Base-by-base conservation (phyloP, 2,113 vertebrate genomes). In the Gorilla gorilla region DNA sequence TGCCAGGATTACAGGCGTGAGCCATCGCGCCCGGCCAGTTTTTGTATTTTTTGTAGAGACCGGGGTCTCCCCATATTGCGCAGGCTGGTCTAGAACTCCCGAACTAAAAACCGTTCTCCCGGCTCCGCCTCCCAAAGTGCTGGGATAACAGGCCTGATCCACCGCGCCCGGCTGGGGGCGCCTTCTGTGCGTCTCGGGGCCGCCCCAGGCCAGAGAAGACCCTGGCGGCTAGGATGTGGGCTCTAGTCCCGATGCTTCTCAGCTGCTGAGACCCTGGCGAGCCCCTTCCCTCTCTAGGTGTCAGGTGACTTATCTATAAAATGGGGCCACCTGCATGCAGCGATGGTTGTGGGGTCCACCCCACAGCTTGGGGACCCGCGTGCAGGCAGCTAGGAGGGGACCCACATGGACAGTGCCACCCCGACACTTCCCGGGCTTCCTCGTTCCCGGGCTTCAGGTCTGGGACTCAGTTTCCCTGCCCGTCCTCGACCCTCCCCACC, bases 381-480 rank as follows among this genome's bases (percentile, higher is more conserved):
- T 3, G 7, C 40, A 20, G 61, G 43, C 75, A 8, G 59, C 20
- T 18, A 35, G 59, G 57, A 38, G 20, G 78, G 17, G 45, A 30
- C 3, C 43, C 38, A 35, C 2, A 38, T 7, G 8, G 9, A 27
- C 14, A 2, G 9, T 20, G 20, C 1, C 23, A 18, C 86, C 52
- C 1, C 0, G 22, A 38, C 61, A 38, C 40, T 20, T 30, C 32
- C 40, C 2, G 0, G 1, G 27, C 11, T 10, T 18, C 25, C 61
- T 23, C 1, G 2, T 0, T 11, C 8, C 50, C 1, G 13, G 2
- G 35, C 17, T 40, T 52, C 30, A 2, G 32, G 32, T 18, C 61
- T 80, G 35, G 20, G 52, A 43, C 93, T 92, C 79, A 72, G 40
- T 89, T 97, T 80, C 48, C 90, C 72, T 0, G 1, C 25, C 17